Evolutionary conservation across 1,140 invertebrate genomes (phyloP), one percentile per base, ranked within the genome.

Genomic region (Drosophila miranda): DNA sequence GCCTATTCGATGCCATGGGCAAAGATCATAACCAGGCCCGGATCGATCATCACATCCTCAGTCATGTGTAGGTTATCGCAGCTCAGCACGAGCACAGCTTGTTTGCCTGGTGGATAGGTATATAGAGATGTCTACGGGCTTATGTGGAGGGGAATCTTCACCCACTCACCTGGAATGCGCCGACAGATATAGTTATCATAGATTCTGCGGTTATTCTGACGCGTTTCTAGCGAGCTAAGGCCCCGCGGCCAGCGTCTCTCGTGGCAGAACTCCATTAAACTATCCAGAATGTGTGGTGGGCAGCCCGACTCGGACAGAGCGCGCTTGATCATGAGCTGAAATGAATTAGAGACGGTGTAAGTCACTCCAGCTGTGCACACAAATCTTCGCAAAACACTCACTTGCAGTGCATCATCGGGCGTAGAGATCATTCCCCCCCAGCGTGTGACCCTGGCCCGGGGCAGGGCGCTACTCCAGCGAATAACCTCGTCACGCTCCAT

Each of bases 11-110:
- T 97, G 62, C 98, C 98, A 92, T 99, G 98, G 55, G 98, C 98
- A 93, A 99, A 99, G 82, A 99, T 99, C 97, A 99, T 98, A 13
- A 99, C 97, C 71, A 99, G 93, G n/a, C 98, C 98, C 3, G 98
- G 98, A 78, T 98, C 97, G 30, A 98, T 93, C 93, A 99, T 97
- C 94, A 99, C 97, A 78, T 99, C 97, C 74, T 97, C 97, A 69
- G 96, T 95, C 93, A 99, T 97, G 89, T 99, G 98, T 26, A 94
- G 93, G 90, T 99, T 99, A 91, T 99, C 98, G 91, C 97, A 98
- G 63, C 96, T 95, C 77, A 99, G 94, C 26, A 99, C 97, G 74
- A 99, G 93, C 28, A 99, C 98, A 48, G 98, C 98, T 92, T 98
- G 97, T 89, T 98, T 98, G 46, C 90, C 90, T 91, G 51, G 38